phyloP scores from a whole-genome alignment of 2,113 vertebrate species.

The Epinephelus lanceolatus region DNA sequence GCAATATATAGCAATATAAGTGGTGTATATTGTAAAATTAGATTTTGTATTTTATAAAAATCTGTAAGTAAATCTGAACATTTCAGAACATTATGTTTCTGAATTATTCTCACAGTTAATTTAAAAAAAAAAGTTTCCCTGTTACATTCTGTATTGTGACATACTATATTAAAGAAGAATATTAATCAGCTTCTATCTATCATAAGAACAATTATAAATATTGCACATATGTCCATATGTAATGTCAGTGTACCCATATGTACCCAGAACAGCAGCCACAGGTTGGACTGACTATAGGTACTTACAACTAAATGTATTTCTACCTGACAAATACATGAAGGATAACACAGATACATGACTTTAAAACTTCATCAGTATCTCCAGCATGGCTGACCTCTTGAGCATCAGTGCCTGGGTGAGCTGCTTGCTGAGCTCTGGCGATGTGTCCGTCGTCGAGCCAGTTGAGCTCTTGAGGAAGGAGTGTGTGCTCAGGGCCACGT shows the following conservation, averaged over 20 bases:
- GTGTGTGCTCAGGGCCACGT: constrained; percentile 90
- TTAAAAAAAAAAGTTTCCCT: no score
- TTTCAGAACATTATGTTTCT: no score
- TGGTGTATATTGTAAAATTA: no score
- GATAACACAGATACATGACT: background rate
- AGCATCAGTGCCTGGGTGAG: constrained; percentile 90
- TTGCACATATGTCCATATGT: background rate
- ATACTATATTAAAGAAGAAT: background rate
- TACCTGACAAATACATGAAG: background rate
- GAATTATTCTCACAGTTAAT: no score
- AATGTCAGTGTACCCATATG: background rate
- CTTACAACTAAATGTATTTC: background rate
- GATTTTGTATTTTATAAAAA: no score
- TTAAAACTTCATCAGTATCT: background rate
- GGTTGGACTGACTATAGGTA: constrained; percentile 10
- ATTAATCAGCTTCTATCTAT: background rate
- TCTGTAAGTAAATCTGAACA: no score
- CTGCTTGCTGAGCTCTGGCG: constrained; percentile 81
- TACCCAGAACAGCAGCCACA: background rate
- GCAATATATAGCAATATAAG: no score
- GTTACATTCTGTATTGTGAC: background rate
- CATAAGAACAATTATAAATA: background rate
- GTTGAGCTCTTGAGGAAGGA: constrained; percentile 88
- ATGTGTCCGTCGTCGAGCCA: constrained; percentile 65
- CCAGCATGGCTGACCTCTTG: constrained; percentile 86